Percentiles rank a stretch among this genome's conserved stretches.
These are phyloP conservation scores for Tenebrio molitor DNA, from an alignment of 1,140 invertebrate genomes.

Conservation along the genomic window DNA sequence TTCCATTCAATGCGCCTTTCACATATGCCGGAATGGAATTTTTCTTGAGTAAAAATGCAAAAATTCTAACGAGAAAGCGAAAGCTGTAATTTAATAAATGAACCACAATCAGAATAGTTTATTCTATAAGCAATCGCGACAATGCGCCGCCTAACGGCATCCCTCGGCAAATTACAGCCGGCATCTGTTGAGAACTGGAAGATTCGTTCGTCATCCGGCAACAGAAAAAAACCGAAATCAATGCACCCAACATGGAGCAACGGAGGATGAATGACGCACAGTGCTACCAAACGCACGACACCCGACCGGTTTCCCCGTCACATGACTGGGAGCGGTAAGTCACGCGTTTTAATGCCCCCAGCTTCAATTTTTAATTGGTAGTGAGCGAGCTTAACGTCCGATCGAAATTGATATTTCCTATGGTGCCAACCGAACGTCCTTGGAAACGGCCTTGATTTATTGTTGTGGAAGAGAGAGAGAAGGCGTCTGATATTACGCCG, in stretches of 20 bases:
- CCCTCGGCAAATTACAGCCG: background rate
- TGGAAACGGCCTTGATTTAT: constrained; percentile 1
- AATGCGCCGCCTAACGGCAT: constrained; percentile 31
- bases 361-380: constrained; percentile 6
- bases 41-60: constrained; percentile 15
- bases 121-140: constrained; percentile 28
- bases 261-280: too few species aligned
- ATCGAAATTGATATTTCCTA: constrained; percentile 30
- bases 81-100: constrained; percentile 45
- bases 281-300: background rate
- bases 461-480: background rate
- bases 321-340: background rate
- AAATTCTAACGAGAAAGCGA: constrained; percentile 42
- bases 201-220: too few species aligned
- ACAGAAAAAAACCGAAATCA: too few species aligned
- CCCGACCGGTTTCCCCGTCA: background rate
- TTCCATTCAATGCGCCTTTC: constrained; percentile 14
- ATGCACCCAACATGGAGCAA: too few species aligned
- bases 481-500: too few species aligned
- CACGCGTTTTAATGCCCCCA: background rate
- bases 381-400: background rate
- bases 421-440: background rate
- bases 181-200: constrained; percentile 10
- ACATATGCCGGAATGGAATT: background rate
- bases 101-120: constrained; percentile 34